Percentiles rank a stretch among this genome's conserved stretches.
These are phyloP conservation scores for Ceramica pisi DNA, from an alignment of 2,888 invertebrate species.

Conservation along the genomic window DNA sequence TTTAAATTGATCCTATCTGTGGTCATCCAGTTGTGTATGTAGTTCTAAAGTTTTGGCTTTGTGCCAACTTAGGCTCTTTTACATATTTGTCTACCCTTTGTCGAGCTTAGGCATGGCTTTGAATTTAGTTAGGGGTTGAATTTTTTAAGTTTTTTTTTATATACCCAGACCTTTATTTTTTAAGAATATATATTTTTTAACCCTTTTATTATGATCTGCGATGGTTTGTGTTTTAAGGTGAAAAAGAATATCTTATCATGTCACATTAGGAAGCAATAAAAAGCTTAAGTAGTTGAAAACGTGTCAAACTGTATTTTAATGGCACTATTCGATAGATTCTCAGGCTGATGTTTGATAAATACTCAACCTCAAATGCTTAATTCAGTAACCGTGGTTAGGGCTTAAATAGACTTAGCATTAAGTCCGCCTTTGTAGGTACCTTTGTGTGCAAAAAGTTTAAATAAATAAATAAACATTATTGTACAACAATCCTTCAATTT, in stretches of 20 bases:
- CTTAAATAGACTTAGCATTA: neutral
- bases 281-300: no score
- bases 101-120: slow-evolving; percentile 4
- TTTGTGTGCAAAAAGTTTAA: no score
- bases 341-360: no score
- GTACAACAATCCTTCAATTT: slow-evolving; percentile 30
- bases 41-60: slow-evolving; percentile 27
- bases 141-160: slow-evolving; percentile 22
- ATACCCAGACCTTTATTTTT: neutral
- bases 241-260: neutral
- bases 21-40: slow-evolving; percentile 29
- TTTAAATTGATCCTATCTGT: slow-evolving; percentile 34
- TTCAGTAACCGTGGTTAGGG: neutral
- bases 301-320: no score
- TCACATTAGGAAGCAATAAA: neutral
- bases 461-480: no score
- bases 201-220: neutral
- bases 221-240: neutral
- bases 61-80: slow-evolving; percentile 23
- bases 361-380: no score
- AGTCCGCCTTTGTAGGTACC: no score
- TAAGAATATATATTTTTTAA: neutral
- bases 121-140: slow-evolving; percentile 11
- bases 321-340: no score
- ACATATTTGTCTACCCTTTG: slow-evolving; percentile 46